Evolutionary conservation across 2,888 invertebrate species (phyloP), one percentile per base, ranked within the genome.

Genomic region (Cantharis rustica): DNA sequence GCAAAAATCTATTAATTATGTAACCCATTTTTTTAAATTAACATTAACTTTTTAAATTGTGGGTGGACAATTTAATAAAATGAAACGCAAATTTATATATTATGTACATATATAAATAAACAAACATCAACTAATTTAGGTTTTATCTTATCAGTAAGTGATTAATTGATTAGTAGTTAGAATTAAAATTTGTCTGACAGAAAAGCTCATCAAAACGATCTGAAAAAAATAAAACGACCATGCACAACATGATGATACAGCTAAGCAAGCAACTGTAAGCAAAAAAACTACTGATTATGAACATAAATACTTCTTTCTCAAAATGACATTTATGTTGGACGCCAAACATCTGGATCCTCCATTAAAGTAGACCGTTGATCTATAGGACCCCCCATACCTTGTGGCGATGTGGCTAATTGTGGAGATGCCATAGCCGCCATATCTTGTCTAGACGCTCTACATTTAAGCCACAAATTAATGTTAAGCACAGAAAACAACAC

Each of bases 271-370:
- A 69, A n/a, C 10, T 23, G 63, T 69, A 68, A 61, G 61, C 26
- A 23, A 62, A 69, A n/a, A 69, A 20, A 62, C 73, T 69, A 73
- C 26, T 61, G 20, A 75, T 27, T 72, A 10, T 69, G 61, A 66
- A 64, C 63, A 72, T 69, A 81, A 80, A 79, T 82, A 82, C 82
- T 83, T 83, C 77, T 79, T 78, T 27, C 71, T 86, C 87, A 86
- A 87, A 87, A 85, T 78, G 80, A 71, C 83, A 90, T 91, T 94
- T 95, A 96, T 92, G 95, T 95, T 86, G 96, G 95, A 90, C 96
- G 95, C 96, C 96, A 96, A 86, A 96, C 95, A 90, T 96, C 96
- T 79, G 96, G 96, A 90, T 96, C 96, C 91, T 96, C 96, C 95
- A 96, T 96, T 84, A 96, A 92, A 79, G 96, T 95, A 86, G 94